Evolutionary conservation across 2,888 invertebrate species (phyloP).

Genomic region (Tetragnatha montana): DNA sequence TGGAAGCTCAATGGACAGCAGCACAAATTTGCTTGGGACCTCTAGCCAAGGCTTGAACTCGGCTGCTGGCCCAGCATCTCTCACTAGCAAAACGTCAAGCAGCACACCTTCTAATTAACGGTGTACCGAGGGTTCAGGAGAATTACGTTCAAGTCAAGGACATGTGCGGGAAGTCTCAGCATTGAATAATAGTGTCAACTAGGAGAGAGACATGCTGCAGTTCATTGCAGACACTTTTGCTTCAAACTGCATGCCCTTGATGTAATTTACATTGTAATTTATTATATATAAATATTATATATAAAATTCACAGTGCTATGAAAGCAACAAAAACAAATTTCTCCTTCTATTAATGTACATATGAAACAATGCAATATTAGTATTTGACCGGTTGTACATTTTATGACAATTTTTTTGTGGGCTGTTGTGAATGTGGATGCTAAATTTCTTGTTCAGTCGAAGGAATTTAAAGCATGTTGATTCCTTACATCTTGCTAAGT

Average conservation of each 20-base stretch:
- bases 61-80: conserved; percentile 38
- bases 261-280: conserved; percentile 70
- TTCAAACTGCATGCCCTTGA: conserved; percentile 70
- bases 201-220: conserved; percentile 34
- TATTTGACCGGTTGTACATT: conserved; percentile 52
- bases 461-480: too few relatives aligned
- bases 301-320: conserved; percentile 55
- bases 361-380: conserved; percentile 63
- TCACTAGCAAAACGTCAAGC: conserved; percentile 63
- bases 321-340: conserved; percentile 57
- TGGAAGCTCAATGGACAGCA: conserved; percentile 71
- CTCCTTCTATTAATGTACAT: conserved; percentile 65
- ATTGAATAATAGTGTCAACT: conserved; percentile 6
- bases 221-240: conserved; percentile 63
- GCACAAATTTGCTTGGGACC: conserved; percentile 58
- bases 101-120: conserved; percentile 54
- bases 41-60: conserved; percentile 60
- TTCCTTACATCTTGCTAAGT: too few relatives aligned
- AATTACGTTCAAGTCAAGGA: conserved; percentile 25
- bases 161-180: conserved; percentile 24
- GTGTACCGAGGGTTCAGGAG: background rate
- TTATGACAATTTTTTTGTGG: conserved; percentile 53
- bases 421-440: conserved; percentile 17
- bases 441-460: background rate
- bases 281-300: conserved; percentile 50